Evolutionary conservation across 37 sponge, comb jelly and placozoan genomes (phyloP).

Genomic region (Crambe crambe): DNA sequence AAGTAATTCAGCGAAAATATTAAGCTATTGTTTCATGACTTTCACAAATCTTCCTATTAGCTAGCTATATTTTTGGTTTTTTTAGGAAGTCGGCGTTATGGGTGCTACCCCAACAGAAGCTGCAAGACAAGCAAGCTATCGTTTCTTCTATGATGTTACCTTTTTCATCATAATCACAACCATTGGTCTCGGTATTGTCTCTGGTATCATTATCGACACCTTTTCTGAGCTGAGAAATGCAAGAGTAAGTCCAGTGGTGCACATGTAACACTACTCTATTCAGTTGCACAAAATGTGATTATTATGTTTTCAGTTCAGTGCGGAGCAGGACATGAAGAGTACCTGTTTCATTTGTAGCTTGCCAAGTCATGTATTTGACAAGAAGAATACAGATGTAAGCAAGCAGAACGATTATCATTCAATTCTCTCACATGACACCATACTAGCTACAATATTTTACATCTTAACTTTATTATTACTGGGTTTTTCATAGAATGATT

Average conservation of each 20-base stretch:
- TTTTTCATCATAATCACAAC: slow-evolving; percentile 91
- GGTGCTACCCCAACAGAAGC: background rate
- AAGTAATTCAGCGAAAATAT: too few relatives aligned
- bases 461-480: too few relatives aligned
- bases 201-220: slow-evolving; percentile 94
- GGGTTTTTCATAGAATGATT: too few relatives aligned
- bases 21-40: background rate
- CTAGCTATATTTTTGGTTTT: background rate
- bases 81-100: background rate
- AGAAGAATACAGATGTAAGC: slow-evolving; percentile 55
- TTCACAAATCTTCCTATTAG: background rate
- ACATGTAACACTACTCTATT: slow-evolving; percentile 4
- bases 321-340: slow-evolving; percentile 55
- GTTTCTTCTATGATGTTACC: slow-evolving; percentile 74
- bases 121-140: too few relatives aligned
- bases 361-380: slow-evolving; percentile 72
- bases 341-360: slow-evolving; percentile 66
- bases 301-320: slow-evolving; percentile 37
- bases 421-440: too few relatives aligned
- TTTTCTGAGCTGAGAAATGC: slow-evolving; percentile 80
- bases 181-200: slow-evolving; percentile 87
- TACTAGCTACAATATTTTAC: too few relatives aligned
- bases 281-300: background rate
- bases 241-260: slow-evolving; percentile 30
- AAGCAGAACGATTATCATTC: slow-evolving; percentile 65